Evolutionary conservation across 2,113 vertebrate genomes (phyloP).

Genomic region (Megaptera novaeangliae): DNA sequence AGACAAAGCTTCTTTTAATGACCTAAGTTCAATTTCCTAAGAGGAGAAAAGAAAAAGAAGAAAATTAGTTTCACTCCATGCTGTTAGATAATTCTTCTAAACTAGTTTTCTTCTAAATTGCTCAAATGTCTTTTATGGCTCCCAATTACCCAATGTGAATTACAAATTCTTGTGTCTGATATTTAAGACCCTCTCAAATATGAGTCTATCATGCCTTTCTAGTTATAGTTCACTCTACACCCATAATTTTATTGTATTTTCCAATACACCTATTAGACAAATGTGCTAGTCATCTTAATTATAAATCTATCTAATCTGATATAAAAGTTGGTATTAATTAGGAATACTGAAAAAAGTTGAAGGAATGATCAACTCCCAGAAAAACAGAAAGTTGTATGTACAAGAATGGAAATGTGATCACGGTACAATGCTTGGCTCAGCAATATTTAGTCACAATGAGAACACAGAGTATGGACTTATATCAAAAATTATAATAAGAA

Average conservation of each 20-base stretch:
- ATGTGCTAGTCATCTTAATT: not conserved
- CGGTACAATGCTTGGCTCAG: not conserved
- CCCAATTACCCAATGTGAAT: not conserved
- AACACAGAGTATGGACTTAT: not conserved
- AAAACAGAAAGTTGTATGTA: not conserved
- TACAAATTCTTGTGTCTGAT: not conserved
- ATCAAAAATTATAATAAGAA: not conserved
- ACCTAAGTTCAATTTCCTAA: slow-evolving; percentile 94
- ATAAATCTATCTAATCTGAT: slow-evolving; percentile 6
- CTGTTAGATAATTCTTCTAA: not conserved
- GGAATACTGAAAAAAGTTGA: not conserved
- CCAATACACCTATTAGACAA: not conserved
- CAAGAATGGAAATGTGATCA: not conserved
- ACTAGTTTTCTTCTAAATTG: slow-evolving; percentile 25
- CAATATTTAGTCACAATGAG: not conserved
- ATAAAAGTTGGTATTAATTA: slow-evolving; percentile 30
- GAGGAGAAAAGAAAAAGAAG: slow-evolving; percentile 11
- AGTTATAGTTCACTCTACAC: not conserved
- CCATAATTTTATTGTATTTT: not conserved
- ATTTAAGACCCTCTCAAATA: not conserved
- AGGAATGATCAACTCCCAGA: not conserved
- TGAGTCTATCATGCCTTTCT: not conserved
- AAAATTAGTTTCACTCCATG: not conserved
- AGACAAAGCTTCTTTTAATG: slow-evolving; percentile 91
- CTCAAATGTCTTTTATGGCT: slow-evolving; percentile 1